Evolutionary conservation across 2,797 vertebrate genomes (phyloP).

Genomic region (Neomorphus geoffroyi): DNA sequence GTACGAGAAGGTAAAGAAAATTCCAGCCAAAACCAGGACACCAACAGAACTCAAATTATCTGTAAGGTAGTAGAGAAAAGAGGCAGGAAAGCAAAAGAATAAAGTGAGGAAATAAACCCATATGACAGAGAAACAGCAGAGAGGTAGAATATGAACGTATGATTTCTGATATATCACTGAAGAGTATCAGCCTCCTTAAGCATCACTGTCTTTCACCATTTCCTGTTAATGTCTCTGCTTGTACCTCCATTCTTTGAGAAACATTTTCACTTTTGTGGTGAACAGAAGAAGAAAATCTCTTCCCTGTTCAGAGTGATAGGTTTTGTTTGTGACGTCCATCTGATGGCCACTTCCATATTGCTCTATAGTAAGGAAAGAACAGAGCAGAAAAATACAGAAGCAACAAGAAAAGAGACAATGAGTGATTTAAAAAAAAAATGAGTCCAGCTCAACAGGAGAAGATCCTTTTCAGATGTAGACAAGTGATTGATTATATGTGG

Average conservation of each 20-base stretch:
- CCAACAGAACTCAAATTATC: neutral
- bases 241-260: neutral
- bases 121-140: neutral
- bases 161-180: neutral
- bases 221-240: neutral
- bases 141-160: neutral
- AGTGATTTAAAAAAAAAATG: neutral
- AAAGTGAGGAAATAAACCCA: accelerated
- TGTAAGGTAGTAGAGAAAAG: neutral
- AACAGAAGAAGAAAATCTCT: neutral
- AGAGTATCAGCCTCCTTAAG: neutral
- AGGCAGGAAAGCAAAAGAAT: neutral
- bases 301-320: neutral
- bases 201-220: neutral
- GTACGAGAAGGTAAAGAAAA: too few relatives aligned
- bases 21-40: neutral
- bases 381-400: neutral
- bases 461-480: neutral
- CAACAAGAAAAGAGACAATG: neutral
- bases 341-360: neutral
- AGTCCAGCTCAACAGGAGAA: neutral
- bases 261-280: neutral
- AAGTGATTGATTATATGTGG: neutral
- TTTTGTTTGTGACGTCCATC: neutral
- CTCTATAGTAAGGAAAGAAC: neutral